phyloP scores from a whole-genome alignment of 2,797 vertebrate genomes.

The Girardinus metallicus region DNA sequence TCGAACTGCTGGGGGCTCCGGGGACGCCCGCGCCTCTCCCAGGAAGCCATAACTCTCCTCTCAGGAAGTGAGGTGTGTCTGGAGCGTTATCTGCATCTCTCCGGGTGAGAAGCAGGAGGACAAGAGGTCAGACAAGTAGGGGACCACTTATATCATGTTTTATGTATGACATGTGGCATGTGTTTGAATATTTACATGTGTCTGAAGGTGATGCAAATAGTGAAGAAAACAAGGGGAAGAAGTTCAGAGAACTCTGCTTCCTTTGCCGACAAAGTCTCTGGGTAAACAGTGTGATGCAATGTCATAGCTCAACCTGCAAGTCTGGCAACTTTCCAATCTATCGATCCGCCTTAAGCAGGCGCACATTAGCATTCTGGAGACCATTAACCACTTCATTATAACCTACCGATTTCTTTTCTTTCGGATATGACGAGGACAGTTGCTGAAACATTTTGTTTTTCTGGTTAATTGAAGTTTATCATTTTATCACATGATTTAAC shows the following conservation, averaged over 20 bases:
- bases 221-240: conserved; percentile 42
- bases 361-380: conserved; percentile 29
- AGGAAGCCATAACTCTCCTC: conserved; percentile 81
- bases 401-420: background rate
- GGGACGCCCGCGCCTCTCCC: conserved; percentile 71
- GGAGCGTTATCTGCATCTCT: conserved; percentile 77
- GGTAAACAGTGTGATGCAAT: conserved; percentile 69
- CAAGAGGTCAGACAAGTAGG: conserved; percentile 78
- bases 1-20: conserved; percentile 75
- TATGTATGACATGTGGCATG: conserved; percentile 77
- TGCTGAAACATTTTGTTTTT: conserved; percentile 16
- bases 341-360: conserved; percentile 46
- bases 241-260: conserved; percentile 58
- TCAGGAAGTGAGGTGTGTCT: conserved; percentile 83
- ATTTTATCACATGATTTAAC: conserved; percentile 24
- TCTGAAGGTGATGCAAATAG: conserved; percentile 78
- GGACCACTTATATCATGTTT: conserved; percentile 80
- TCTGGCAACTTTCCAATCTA: conserved; percentile 27
- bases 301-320: conserved; percentile 45
- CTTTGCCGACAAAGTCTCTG: conserved; percentile 65
- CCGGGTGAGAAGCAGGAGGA: conserved; percentile 70
- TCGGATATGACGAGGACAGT: conserved; percentile 4
- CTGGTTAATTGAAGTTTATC: conserved; percentile 5
- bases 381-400: conserved; percentile 12
- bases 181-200: conserved; percentile 79